A percentile compares a stretch with the other conserved stretches of the same genome.
Evolutionary conservation across 2,113 vertebrate species (phyloP).

Genomic region (Sander vitreus): DNA sequence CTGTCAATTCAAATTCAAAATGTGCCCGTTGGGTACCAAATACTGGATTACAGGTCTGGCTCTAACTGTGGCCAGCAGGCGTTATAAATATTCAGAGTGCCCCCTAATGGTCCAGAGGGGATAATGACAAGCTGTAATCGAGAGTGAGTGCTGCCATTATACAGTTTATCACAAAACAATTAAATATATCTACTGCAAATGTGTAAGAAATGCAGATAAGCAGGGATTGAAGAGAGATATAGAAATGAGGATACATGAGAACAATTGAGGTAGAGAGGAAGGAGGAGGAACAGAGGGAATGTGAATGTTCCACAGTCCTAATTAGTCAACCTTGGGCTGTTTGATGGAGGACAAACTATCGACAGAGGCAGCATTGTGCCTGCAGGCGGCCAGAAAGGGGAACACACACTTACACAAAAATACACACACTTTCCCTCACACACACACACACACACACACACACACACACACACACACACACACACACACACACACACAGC

Average conservation of each 20-base stretch:
- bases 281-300: slow-evolving; percentile 27
- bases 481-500: slow-evolving; percentile 27
- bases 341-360: slow-evolving; percentile 73
- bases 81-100: slow-evolving; percentile 45
- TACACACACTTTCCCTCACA: slow-evolving; percentile 1
- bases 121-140: slow-evolving; percentile 51
- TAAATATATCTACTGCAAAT: slow-evolving; percentile 12
- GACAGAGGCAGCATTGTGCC: slow-evolving; percentile 59
- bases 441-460: slow-evolving; percentile 33
- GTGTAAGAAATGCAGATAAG: slow-evolving; percentile 10
- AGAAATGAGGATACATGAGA: slow-evolving; percentile 32
- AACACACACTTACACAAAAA: slow-evolving; percentile 50
- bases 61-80: slow-evolving; percentile 17
- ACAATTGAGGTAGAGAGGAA: neutral
- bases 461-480: slow-evolving; percentile 47
- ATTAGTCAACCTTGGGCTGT: slow-evolving; percentile 70
- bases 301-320: slow-evolving; percentile 40
- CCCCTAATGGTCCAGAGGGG: slow-evolving; percentile 43
- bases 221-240: neutral
- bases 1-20: slow-evolving; percentile 34
- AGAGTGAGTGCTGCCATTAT: slow-evolving; percentile 47
- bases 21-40: neutral
- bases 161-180: slow-evolving; percentile 8
- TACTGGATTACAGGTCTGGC: slow-evolving; percentile 1
- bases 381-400: slow-evolving; percentile 59